Percentiles rank a stretch among this genome's conserved stretches.
These are phyloP conservation scores for Argentina silus DNA, from an alignment of 2,797 vertebrate genomes.

Conservation along the genomic window DNA sequence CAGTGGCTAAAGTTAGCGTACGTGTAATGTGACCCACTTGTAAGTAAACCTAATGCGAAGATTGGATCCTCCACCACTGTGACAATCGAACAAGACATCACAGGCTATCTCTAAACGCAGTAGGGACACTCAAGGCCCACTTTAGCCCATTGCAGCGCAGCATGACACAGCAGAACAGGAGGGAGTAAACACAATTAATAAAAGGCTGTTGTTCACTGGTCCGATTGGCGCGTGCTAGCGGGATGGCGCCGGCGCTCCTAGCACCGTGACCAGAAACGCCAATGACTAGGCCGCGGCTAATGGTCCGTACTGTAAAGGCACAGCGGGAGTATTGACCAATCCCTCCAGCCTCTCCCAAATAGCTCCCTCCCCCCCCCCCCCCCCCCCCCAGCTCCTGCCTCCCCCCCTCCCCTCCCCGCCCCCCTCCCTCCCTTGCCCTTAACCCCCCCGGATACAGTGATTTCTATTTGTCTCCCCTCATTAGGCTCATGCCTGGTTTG, in stretches of 20 bases:
- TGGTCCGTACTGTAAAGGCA: constrained; percentile 59
- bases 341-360: constrained; percentile 5
- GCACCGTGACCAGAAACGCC: constrained; percentile 39
- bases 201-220: constrained; percentile 19
- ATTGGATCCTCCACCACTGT: not conserved
- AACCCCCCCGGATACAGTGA: constrained; percentile 25
- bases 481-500: constrained; percentile 44
- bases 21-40: too few relatives aligned
- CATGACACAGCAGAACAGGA: not conserved
- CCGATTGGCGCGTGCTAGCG: constrained; percentile 39
- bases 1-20: too few relatives aligned
- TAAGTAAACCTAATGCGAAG: not conserved
- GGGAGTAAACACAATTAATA: not conserved
- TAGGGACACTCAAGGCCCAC: not conserved
- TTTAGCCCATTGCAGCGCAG: not conserved
- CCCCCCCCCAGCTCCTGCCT: too few relatives aligned
- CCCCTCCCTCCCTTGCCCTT: too few relatives aligned
- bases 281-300: constrained; percentile 52
- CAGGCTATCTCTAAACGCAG: not conserved
- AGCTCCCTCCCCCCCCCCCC: too few relatives aligned
- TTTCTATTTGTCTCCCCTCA: constrained; percentile 52
- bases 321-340: constrained; percentile 48
- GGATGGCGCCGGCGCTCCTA: constrained; percentile 15
- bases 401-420: too few relatives aligned
- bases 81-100: not conserved